phyloP scores from a whole-genome alignment of 1,140 invertebrate genomes.

The Brachionus manjavacas region DNA sequence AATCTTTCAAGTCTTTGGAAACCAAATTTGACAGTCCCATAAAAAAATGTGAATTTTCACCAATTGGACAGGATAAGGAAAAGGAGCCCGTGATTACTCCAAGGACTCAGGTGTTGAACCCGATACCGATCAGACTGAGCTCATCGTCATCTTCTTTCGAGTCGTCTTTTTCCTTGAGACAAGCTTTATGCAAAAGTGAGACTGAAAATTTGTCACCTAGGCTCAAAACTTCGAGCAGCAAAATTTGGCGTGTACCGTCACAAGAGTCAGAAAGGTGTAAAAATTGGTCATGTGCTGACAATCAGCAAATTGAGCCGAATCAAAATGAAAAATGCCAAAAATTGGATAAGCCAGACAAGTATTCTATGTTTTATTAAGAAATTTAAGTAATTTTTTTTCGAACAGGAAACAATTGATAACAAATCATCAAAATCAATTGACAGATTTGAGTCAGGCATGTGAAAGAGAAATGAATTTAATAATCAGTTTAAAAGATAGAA shows the following conservation, averaged over 20 bases:
- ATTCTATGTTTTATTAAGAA: too few species aligned
- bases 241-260: not conserved
- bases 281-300: not conserved
- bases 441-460: not conserved
- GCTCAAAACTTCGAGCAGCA: not conserved
- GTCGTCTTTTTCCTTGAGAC: slow-evolving; percentile 19
- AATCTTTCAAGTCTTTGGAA: not conserved
- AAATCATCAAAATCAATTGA: slow-evolving; percentile 12
- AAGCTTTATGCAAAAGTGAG: not conserved
- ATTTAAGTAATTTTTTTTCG: not conserved
- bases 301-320: not conserved
- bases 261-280: not conserved
- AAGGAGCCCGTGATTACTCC: not conserved
- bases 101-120: not conserved
- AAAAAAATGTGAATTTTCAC: slow-evolving; percentile 14
- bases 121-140: not conserved
- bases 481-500: not conserved
- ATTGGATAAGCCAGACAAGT: not conserved
- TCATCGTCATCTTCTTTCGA: slow-evolving; percentile 11
- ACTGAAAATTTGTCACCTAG: not conserved
- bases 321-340: not conserved
- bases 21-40: not conserved
- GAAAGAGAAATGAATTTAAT: slow-evolving; percentile 27
- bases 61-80: not conserved
- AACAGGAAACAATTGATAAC: not conserved